Percentiles rank a stretch among this genome's conserved stretches.
Conservation (phyloP, 2,888 invertebrate genomes). For the Calameuta pallipes region DNA sequence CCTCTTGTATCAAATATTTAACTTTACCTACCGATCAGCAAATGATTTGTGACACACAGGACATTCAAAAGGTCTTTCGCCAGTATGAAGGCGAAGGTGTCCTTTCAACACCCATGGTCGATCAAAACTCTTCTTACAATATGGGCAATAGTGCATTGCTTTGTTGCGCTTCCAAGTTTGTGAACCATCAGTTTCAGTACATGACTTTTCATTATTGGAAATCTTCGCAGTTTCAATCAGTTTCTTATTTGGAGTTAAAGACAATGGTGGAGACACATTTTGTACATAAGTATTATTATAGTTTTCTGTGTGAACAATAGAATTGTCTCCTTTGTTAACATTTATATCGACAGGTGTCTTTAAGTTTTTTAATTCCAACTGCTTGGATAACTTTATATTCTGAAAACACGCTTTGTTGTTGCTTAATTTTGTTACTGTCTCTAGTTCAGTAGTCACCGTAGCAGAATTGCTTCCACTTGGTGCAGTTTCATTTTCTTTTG, state of each 20-base stretch:
- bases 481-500: neutral
- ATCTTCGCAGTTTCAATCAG: conserved; percentile 24
- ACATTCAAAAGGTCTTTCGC: conserved; percentile 77
- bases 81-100: conserved; percentile 76
- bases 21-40: conserved; percentile 71
- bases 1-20: neutral
- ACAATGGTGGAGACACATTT: conserved; percentile 6
- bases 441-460: neutral
- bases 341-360: conserved; percentile 18
- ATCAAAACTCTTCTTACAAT: conserved; percentile 76
- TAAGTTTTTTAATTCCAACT: conserved; percentile 6
- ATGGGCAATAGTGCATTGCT: conserved; percentile 69
- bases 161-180: conserved; percentile 60
- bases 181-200: conserved; percentile 30
- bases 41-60: conserved; percentile 75
- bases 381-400: neutral
- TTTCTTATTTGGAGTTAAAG: conserved; percentile 27
- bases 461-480: neutral
- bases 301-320: conserved; percentile 33
- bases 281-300: conserved; percentile 24
- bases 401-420: neutral
- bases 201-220: conserved; percentile 16
- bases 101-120: conserved; percentile 79
- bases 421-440: neutral
- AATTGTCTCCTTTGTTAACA: conserved; percentile 22